Base-by-base conservation (phyloP, 2,888 invertebrate species). In the Nysson spinosus region DNA sequence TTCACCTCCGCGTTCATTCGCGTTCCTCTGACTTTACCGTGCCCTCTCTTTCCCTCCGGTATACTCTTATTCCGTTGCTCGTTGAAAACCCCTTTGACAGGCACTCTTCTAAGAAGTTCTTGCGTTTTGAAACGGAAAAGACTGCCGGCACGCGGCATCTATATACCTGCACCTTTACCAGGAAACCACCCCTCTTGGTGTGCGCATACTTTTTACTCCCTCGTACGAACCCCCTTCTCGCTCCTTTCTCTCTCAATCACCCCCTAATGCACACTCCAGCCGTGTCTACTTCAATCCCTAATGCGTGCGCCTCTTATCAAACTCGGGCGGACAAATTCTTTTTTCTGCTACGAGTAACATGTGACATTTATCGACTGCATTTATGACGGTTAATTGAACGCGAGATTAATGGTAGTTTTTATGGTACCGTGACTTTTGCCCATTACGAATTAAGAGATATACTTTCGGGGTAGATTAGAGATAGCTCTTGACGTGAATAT, bases 191-290 rank as follows among this genome's bases (percentile, higher is more conserved):
- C n/a, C 57, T 39, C 54, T 32, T 14, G 32, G 35, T 40, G 47
- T 34, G 58, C 50, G 55, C 54, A 56, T 50, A 60, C 54, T 65
- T 58, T 69, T 66, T 57, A 69, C 52, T 52, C 61, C 35, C 55
- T 61, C 52, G 56, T 46, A 32, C 44, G 28, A 56, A 54, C 65
- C 58, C n/a, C 60, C 58, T 60, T 43, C 58, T 46, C 58, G 47
- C 46, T 30, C 58, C 61, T 74, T 63, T 56, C 62, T 57, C 61
- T 77, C 69, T 74, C 77, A 72, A 79, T 79, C 79, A 72, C 71
- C 72, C 78, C 69, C 71, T 73, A 78, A 79, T 81, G 77, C 74
- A 72, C 72, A 75, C 77, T 63, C 65, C 58, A 60, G 52, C 43
- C 62, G 56, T 56, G 62, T 72, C 65, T 72, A 61, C 72, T 69